Percentiles rank a stretch among this genome's conserved stretches.
phyloP scores from a whole-genome alignment of 2,797 vertebrate species.

The Clarias platycephalus region DNA sequence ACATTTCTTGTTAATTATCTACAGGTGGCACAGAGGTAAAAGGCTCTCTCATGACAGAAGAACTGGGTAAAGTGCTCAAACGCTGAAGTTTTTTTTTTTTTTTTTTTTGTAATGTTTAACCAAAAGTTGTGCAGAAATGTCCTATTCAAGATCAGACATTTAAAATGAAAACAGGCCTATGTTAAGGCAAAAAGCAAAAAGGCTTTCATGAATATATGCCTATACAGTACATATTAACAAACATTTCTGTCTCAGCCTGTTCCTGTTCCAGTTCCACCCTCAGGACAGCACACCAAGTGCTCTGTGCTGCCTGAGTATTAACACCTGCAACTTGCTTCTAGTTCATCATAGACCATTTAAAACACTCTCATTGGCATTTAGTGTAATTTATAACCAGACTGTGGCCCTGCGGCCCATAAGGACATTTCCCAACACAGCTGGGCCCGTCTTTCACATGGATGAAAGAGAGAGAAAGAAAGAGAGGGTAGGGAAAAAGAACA shows the following conservation, averaged over 20 bases:
- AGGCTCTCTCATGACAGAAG: too few species aligned
- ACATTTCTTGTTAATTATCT: not conserved
- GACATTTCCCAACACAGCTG: slow-evolving; percentile 93
- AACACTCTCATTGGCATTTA: slow-evolving; percentile 75
- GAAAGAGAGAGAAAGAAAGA: too few species aligned
- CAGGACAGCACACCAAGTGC: not conserved
- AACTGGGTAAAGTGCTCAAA: not conserved
- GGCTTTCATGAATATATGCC: not conserved
- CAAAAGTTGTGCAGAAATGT: not conserved
- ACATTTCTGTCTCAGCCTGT: too few species aligned
- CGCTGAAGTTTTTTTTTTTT: too few species aligned
- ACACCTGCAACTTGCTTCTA: not conserved
- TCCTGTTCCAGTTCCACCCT: not conserved
- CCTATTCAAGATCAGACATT: not conserved
- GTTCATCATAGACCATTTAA: not conserved
- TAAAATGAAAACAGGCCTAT: not conserved
- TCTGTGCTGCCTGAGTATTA: not conserved
- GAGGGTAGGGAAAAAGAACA: too few species aligned
- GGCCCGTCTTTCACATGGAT: slow-evolving; percentile 92
- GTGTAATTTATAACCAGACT: slow-evolving; percentile 50
- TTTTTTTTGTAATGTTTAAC: too few species aligned
- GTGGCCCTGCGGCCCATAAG: not conserved
- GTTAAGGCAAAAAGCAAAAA: not conserved
- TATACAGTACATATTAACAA: not conserved
- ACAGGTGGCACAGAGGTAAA: not conserved